Evolutionary conservation across 2,888 invertebrate genomes (phyloP).

Genomic region (Campaea margaritaria): DNA sequence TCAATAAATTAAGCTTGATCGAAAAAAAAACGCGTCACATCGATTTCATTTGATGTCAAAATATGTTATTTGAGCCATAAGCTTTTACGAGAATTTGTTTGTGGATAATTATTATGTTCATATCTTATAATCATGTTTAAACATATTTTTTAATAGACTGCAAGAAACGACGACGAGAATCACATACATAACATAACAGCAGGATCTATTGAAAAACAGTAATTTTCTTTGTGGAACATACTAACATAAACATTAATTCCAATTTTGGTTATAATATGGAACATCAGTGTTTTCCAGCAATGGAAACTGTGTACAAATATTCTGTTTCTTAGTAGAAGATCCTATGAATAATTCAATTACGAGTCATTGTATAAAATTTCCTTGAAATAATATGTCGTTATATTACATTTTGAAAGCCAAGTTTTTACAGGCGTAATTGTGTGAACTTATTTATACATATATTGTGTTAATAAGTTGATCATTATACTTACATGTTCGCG

Average conservation of each 20-base stretch:
- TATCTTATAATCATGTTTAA: not conserved
- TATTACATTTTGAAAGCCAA: no score
- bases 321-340: not conserved
- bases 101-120: no score
- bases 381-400: not conserved
- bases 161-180: not conserved
- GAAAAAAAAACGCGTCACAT: not conserved
- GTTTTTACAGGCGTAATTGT: no score
- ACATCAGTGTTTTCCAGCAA: slow-evolving; percentile 55
- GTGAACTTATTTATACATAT: no score
- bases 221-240: slow-evolving; percentile 40
- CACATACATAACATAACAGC: not conserved
- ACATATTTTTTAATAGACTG: not conserved
- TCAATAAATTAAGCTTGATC: not conserved
- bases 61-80: not conserved
- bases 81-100: no score
- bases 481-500: no score
- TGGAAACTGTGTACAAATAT: slow-evolving; percentile 42
- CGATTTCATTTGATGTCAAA: not conserved
- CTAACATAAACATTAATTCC: slow-evolving; percentile 51
- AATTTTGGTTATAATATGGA: slow-evolving; percentile 51
- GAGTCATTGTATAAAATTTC: not conserved
- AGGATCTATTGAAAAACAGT: slow-evolving; percentile 20
- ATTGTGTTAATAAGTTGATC: no score
- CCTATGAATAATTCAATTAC: not conserved